These are phyloP conservation scores for Phaetusa simplex DNA, from an alignment of 2,113 vertebrate genomes.

Conservation along the genomic window DNA sequence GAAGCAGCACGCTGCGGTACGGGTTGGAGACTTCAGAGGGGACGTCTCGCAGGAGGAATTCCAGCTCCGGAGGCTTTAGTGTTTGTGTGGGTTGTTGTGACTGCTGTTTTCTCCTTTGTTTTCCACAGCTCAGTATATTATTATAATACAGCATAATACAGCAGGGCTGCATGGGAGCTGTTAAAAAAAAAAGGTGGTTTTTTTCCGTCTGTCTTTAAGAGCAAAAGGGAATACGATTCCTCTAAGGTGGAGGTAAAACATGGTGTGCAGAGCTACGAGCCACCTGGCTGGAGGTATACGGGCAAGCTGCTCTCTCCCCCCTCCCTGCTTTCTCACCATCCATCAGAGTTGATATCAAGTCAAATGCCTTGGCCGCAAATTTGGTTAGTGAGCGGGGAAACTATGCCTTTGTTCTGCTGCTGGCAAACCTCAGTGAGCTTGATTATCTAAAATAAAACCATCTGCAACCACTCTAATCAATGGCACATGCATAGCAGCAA, in stretches of 20 bases:
- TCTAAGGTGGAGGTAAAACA: background rate
- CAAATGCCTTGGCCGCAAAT: constrained; percentile 45
- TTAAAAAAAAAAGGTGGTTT: background rate
- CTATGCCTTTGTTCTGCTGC: constrained; percentile 64
- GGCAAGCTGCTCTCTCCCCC: background rate
- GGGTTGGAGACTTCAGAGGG: background rate
- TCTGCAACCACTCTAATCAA: constrained; percentile 68
- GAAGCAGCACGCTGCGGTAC: accelerated
- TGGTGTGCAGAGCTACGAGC: background rate
- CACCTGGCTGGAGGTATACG: constrained; percentile 7
- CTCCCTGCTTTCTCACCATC: constrained; percentile 14
- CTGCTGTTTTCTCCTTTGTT: constrained; percentile 7
- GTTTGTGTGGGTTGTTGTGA: background rate
- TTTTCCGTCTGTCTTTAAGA: background rate
- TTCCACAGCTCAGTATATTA: background rate
- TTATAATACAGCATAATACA: background rate
- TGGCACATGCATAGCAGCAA: constrained; percentile 60
- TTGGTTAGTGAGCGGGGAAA: constrained; percentile 47
- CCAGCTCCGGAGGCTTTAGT: background rate
- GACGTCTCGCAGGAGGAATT: background rate
- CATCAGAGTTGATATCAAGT: constrained; percentile 11
- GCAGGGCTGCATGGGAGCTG: background rate
- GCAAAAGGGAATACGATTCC: background rate
- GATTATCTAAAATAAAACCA: constrained; percentile 70
- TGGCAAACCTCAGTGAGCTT: constrained; percentile 40